phyloP scores from a whole-genome alignment of 2,113 vertebrate genomes.

The Ia io region DNA sequence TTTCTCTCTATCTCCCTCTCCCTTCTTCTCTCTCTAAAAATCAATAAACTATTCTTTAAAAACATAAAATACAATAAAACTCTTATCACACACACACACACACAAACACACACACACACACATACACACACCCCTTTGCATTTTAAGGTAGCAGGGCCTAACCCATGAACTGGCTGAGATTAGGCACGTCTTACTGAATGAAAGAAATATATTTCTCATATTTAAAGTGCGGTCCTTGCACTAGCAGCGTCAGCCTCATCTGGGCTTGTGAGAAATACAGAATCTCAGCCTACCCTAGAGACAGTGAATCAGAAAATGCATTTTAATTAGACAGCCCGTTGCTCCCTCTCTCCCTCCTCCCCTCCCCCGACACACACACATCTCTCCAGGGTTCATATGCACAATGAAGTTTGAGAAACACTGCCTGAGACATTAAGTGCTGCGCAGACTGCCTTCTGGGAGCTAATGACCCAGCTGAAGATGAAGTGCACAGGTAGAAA shows the following conservation, averaged over 20 bases:
- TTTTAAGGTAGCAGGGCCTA: background rate
- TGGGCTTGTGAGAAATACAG: background rate
- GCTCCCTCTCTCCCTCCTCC: accelerated
- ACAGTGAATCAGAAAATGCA: background rate
- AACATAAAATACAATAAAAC: background rate
- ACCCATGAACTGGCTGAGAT: background rate
- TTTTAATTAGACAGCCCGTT: background rate
- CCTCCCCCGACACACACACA: no score
- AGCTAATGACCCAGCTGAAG: background rate
- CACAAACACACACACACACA: background rate
- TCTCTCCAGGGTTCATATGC: background rate
- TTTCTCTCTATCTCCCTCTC: background rate
- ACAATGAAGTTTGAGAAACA: background rate
- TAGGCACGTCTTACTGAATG: background rate
- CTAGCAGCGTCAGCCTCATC: background rate
- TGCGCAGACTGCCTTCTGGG: background rate
- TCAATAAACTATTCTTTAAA: background rate
- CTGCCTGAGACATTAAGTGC: background rate
- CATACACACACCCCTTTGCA: background rate
- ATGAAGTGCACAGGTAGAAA: background rate
- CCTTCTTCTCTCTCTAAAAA: background rate
- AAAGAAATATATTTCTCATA: background rate
- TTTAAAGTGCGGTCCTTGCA: background rate
- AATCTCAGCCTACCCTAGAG: background rate
- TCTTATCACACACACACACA: background rate